Base-by-base conservation (phyloP, 2,797 vertebrate species). In the Denticeps clupeoides region DNA sequence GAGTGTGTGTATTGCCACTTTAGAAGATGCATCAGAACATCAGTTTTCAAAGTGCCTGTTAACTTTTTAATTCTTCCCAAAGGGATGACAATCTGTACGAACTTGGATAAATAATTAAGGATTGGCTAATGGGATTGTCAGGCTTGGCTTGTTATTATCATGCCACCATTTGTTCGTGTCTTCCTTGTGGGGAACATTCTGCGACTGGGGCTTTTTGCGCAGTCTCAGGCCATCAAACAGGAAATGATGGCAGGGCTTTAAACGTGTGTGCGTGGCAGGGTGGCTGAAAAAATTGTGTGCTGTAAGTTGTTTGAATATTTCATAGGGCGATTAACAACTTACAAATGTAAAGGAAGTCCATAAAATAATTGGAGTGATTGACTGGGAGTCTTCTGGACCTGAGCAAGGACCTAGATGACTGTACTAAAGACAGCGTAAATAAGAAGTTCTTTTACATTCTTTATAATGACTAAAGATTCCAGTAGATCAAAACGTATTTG, bases 11-110 rank as follows among this genome's bases (percentile, higher is more conserved):
- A 3, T 23, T 3, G 22, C 16, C 46, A 29, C n/a, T 29, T 48
- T 49, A 11, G 21, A 46, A 43, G 41, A 47, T 49, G 19, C 27
- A 53, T 50, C 37, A 51, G 48, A 53, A 59, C 24, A 40, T 29
- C 9, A 53, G 49, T 53, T 54, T 51, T 25, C 16, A 51, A 51
- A 50, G 51, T 44, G 59, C 38, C 37, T 53, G 49, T 47, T 54
- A 56, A 55, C 51, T 58, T 58, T 54, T 60, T 55, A 45, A 58
- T 60, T 61, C 49, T 19, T 61, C 58, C 46, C 58, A 47, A 28
- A 49, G 58, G 45, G 55, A 45, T 41, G 28, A 27, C 49, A 58
- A 41, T 60, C 44, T 58, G 51, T 28, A n/a, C 52, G 45, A 58
- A 50, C 45, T 11, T 55, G 55, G 46, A 52, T 45, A 58, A 56